Base-by-base conservation (phyloP, 2,888 invertebrate genomes). In the Molorchus minor region DNA sequence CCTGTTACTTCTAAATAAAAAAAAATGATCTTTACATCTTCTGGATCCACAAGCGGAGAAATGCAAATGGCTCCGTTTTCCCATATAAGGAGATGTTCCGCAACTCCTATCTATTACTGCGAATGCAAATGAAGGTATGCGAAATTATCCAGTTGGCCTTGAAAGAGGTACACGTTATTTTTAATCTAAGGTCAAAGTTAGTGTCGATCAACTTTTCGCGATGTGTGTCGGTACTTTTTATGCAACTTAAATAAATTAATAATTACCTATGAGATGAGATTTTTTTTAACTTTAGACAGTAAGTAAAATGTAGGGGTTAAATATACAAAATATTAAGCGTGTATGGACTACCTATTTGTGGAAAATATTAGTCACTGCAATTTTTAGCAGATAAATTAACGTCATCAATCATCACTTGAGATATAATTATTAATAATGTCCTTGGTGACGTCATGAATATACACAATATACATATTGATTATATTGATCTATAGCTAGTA, bases 161-260 rank as follows among this genome's bases (percentile, higher is more conserved):
- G 55, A 40, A 47, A 56, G 40, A 56, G 38, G 55, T 47, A 46
- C 7, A 3, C 19, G 8, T 46, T 44, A 29, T 19, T 40, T 40
- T 25, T 29, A 46, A 46, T 29, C 47, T 49, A 19, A 45, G 51
- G 51, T 44, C 49, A 51, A 45, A 44, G 36, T 43, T 36, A 57
- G 12, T 21, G 16, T 19, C 36, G 33, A 44, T 45, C 20, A 35
- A 19, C 30, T 45, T n/a, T 46, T n/a, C 33, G 33, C 8, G 25
- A n/a, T n/a, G n/a, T n/a, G n/a, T n/a, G n/a, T n/a, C n/a, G n/a
- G n/a, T n/a, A n/a, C n/a, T n/a, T n/a, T n/a, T n/a, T n/a, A n/a
- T n/a, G n/a, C n/a, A n/a, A n/a, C n/a, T n/a, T n/a, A n/a, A n/a
- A n/a, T n/a, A n/a, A n/a, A n/a, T n/a, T n/a, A n/a, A n/a, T n/a